Percentiles rank a stretch among this genome's conserved stretches.
Conservation (phyloP, 1,140 invertebrate species). For the Listronotus oregonensis region DNA sequence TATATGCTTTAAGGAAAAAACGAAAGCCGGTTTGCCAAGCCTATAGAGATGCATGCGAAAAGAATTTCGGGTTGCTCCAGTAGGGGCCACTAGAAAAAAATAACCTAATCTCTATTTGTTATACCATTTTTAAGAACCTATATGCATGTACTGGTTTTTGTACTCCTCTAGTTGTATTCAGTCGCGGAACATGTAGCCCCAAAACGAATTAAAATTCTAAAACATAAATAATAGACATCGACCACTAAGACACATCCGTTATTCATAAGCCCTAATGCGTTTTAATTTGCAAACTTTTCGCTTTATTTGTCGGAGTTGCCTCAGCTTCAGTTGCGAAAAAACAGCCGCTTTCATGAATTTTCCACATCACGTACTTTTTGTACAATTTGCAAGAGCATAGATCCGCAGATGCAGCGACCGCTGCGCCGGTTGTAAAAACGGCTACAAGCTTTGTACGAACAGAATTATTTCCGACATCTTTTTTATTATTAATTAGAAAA, state of each 20-base stretch:
- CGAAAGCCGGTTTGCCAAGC: no score
- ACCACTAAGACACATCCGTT: conserved; percentile 35
- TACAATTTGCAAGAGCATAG: conserved; percentile 45
- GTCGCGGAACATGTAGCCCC: no score
- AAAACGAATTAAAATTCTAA: conserved; percentile 8
- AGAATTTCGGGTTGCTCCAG: no score
- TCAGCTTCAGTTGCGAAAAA: not conserved
- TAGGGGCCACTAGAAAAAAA: no score
- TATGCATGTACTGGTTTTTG: no score
- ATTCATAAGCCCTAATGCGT: conserved; percentile 38
- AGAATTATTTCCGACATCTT: not conserved
- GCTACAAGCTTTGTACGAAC: conserved; percentile 5
- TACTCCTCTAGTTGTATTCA: no score
- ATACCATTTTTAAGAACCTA: no score
- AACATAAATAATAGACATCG: conserved; percentile 11
- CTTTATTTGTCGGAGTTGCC: conserved; percentile 21
- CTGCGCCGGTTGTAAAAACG: conserved; percentile 13
- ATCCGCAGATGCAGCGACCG: conserved; percentile 42
- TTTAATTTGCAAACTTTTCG: conserved; percentile 39
- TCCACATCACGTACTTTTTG: conserved; percentile 47
- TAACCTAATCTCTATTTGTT: no score
- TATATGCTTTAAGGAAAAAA: no score
- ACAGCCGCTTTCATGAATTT: conserved; percentile 37
- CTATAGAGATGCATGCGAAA: no score
- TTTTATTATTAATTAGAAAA: no score